Conservation (phyloP, 2,113 vertebrate genomes). For the Clarias batrachus region DNA sequence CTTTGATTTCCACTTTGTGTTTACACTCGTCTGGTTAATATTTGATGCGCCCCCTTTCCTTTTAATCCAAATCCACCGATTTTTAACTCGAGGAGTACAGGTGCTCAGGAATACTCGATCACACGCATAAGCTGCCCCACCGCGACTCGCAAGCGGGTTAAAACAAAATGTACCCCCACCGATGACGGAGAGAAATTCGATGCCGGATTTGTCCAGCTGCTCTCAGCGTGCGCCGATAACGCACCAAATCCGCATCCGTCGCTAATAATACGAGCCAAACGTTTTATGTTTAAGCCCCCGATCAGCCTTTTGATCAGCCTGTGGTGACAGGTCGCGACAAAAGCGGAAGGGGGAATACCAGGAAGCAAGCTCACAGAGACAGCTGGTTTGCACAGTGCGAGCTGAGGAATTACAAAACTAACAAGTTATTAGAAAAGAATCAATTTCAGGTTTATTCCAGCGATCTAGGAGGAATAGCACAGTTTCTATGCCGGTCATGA, state of each 20-base stretch:
- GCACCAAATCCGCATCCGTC: neutral
- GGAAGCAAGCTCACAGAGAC: neutral
- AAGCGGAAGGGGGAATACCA: neutral
- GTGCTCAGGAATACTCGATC: neutral
- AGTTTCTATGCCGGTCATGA: no score
- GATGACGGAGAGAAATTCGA: neutral
- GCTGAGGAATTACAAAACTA: neutral
- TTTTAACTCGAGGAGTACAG: neutral
- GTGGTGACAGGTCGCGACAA: no score
- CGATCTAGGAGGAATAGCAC: no score
- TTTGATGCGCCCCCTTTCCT: slow-evolving; percentile 58
- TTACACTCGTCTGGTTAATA: slow-evolving; percentile 62
- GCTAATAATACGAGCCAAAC: slow-evolving; percentile 2
- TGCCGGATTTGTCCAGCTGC: slow-evolving; percentile 13
- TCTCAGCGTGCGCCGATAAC: neutral
- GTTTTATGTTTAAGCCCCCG: neutral
- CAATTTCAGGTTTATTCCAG: neutral
- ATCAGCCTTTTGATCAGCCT: neutral
- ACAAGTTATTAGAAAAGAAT: neutral
- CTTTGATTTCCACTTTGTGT: slow-evolving; percentile 54
- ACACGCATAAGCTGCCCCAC: neutral
- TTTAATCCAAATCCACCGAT: slow-evolving; percentile 38
- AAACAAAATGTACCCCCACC: neutral
- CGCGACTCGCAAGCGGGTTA: neutral
- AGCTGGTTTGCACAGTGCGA: neutral